These are phyloP conservation scores for Platynereis dumerilii DNA, from an alignment of 2,888 invertebrate species.

Conservation along the genomic window DNA sequence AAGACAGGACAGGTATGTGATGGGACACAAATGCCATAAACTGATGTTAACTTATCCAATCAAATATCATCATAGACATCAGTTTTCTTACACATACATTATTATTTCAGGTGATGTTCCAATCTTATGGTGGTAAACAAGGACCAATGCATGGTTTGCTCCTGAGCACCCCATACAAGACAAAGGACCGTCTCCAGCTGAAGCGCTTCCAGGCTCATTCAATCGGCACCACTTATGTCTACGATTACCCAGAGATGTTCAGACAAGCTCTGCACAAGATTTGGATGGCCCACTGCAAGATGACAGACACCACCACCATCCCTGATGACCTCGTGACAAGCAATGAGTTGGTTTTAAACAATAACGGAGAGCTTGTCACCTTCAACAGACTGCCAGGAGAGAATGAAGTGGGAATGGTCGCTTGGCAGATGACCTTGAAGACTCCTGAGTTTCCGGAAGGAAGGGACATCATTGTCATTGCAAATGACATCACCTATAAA, in stretches of 20 bases:
- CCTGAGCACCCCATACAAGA: slow-evolving; percentile 93
- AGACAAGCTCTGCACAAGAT: slow-evolving; percentile 68
- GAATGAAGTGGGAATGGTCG: slow-evolving; percentile 98
- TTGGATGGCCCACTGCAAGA: slow-evolving; percentile 76
- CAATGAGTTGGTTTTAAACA: slow-evolving; percentile 86
- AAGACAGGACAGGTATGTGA: slow-evolving; percentile 70
- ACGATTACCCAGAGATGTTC: slow-evolving; percentile 99
- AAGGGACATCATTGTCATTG: slow-evolving; percentile 90
- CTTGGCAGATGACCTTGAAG: slow-evolving; percentile 89
- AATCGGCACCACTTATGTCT: slow-evolving; percentile 89
- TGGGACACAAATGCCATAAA: too few relatives aligned
- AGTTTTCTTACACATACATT: too few relatives aligned
- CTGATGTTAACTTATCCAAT: too few relatives aligned
- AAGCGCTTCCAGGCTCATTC: slow-evolving; percentile 88
- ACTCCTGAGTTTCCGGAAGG: slow-evolving; percentile 95
- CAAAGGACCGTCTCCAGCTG: slow-evolving; percentile 95
- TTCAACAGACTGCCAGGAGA: slow-evolving; percentile 92
- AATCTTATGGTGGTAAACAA: slow-evolving; percentile 83
- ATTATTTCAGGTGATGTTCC: slow-evolving; percentile 79
- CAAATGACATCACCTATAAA: slow-evolving; percentile 94
- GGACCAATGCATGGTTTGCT: slow-evolving; percentile 92
- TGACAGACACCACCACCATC: slow-evolving; percentile 51
- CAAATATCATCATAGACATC: too few relatives aligned
- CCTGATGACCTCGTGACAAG: slow-evolving; percentile 77
- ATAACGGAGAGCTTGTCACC: slow-evolving; percentile 72